A percentile compares a stretch with the other conserved stretches of the same genome.
Evolutionary conservation across 2,113 vertebrate genomes (phyloP).

Genomic region (Petroica traversi): DNA sequence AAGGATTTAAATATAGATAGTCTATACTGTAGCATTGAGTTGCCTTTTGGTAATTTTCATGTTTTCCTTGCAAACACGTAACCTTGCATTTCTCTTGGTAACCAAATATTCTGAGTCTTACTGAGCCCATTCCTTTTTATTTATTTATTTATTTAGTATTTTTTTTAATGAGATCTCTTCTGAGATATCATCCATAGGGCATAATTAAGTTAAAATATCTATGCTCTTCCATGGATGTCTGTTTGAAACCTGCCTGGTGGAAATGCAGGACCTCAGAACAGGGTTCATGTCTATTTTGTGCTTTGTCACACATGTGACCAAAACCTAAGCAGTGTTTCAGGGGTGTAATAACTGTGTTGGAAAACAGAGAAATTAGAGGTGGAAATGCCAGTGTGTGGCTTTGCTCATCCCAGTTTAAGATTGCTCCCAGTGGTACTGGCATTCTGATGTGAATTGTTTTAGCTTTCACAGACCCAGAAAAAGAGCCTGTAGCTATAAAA

Average conservation of each 20-base stretch:
- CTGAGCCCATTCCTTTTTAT: not conserved
- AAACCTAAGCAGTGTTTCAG: not conserved
- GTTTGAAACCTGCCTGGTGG: not conserved
- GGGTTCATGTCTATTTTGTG: not conserved
- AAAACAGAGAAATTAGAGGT: not conserved
- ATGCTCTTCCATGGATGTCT: accelerated
- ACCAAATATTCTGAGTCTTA: not conserved
- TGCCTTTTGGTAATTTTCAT: not conserved
- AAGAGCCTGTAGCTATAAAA: not conserved
- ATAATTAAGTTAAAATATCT: not conserved
- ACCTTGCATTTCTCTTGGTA: not conserved
- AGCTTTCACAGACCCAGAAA: not conserved
- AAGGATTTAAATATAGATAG: not conserved
- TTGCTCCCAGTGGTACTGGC: not conserved
- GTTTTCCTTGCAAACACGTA: not conserved
- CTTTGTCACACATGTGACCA: not conserved
- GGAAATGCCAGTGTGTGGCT: not conserved
- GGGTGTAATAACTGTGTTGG: not conserved
- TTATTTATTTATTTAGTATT: not conserved
- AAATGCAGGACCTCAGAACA: not conserved
- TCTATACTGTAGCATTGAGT: not conserved
- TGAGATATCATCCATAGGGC: not conserved
- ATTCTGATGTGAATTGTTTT: not conserved
- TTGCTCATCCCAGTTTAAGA: not conserved
- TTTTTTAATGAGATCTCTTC: not conserved